Base-by-base conservation (phyloP, 2,113 vertebrate genomes). In the Otolemur garnettii region DNA sequence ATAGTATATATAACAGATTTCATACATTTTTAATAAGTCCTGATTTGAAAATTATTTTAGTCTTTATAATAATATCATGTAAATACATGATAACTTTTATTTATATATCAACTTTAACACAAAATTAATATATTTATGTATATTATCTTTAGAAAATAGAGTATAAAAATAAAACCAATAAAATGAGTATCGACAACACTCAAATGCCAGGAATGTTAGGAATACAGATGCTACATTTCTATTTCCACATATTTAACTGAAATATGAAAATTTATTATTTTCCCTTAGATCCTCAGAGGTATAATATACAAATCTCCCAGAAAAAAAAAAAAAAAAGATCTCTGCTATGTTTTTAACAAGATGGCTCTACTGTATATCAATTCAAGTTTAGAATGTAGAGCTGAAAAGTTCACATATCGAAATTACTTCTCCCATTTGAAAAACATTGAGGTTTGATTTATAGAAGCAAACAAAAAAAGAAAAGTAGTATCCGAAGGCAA, bases 341-440 rank as follows among this genome's bases (percentile, higher is more conserved):
- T 64, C 28, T 72, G 30, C 33, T 38, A n/a, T 92, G 81, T 91
- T 96, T 97, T 95, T 81, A 95, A 87, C 1, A 86, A 85, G 35
- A 75, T 19, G 38, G 26, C 4, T 82, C 21, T 42, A 50, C 50
- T 72, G 22, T 87, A 60, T 24, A 87, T 96, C 19, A 90, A 50
- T 75, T 96, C 28, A 91, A 64, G 72, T 90, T 95, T 91, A 88
- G 50, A 95, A 62, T 84, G 13, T 53, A 90, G 10, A 13, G 74
- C 35, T 80, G 45, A 92, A 92, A 66, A 94, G 4, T 35, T 90
- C 24, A 80, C 24, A 55, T 87, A 50, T 14, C 92, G 64, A 87
- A 92, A 95, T 72, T 79, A 90, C 75, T 92, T 96, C 91, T 96
- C 50, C 55, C 50, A 77, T 77, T 93, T 90, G 33, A 77, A 95